Percentiles rank a stretch among this genome's conserved stretches.
Conservation (phyloP, 2,888 invertebrate species). For the Tribolium freemani region DNA sequence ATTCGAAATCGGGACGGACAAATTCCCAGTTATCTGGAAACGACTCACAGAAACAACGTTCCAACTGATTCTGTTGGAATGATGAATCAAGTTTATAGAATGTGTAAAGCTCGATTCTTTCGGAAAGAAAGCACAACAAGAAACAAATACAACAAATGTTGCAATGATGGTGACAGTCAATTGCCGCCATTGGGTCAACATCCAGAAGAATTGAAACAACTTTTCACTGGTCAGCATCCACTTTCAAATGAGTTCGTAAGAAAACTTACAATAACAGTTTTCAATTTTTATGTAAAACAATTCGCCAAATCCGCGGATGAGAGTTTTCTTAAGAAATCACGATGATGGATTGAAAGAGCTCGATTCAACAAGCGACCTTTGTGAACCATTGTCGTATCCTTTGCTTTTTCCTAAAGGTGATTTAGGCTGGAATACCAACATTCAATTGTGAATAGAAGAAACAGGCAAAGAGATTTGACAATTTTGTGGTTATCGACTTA, state of each 20-base stretch:
- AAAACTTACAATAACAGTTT: not conserved
- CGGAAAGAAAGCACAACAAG: not conserved
- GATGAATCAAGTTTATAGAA: not conserved
- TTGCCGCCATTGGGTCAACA: not conserved
- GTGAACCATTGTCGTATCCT: not conserved
- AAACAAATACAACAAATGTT: no score
- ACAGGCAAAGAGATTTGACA: not conserved
- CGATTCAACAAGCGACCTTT: not conserved
- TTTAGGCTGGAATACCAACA: not conserved
- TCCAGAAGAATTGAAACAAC: not conserved
- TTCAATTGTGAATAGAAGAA: not conserved
- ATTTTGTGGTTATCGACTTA: not conserved
- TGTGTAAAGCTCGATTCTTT: not conserved
- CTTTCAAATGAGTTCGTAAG: not conserved
- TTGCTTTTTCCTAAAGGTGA: not conserved
- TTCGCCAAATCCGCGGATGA: not conserved
- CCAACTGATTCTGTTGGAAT: not conserved
- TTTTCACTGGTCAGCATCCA: not conserved
- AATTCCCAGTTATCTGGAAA: not conserved
- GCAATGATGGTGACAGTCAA: not conserved
- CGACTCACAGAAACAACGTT: not conserved
- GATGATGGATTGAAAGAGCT: not conserved
- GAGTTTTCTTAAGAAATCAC: not conserved
- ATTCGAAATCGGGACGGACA: not conserved
- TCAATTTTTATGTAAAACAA: not conserved